These are phyloP conservation scores for Seriola dumerili DNA, from an alignment of 2,113 vertebrate species.

Conservation along the genomic window DNA sequence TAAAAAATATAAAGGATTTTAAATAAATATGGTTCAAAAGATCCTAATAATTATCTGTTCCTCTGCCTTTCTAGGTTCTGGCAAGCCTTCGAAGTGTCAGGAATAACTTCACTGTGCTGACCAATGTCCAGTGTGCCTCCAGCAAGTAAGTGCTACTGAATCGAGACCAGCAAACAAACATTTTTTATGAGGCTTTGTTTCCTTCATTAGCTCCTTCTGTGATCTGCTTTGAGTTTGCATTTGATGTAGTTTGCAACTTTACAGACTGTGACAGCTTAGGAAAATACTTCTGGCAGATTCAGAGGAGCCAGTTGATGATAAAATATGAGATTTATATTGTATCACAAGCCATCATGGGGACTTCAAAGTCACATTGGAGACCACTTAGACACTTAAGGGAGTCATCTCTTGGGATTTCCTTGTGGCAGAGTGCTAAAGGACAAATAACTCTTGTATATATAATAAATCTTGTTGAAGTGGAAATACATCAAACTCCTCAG, in stretches of 20 bases:
- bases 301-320: background rate
- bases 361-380: background rate
- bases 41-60: constrained; percentile 4
- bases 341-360: no score
- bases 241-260: background rate
- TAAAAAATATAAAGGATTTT: background rate
- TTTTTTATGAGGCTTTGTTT: background rate
- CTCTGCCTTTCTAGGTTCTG: constrained; percentile 86
- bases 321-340: background rate
- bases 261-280: background rate
- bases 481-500: background rate
- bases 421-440: background rate
- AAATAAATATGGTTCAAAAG: background rate
- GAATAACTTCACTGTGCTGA: constrained; percentile 96
- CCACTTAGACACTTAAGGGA: background rate
- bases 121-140: constrained; percentile 94
- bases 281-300: background rate
- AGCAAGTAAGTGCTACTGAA: constrained; percentile 90
- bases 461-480: background rate
- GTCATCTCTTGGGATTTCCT: background rate
- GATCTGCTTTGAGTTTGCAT: background rate
- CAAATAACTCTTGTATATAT: background rate
- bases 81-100: constrained; percentile 96
- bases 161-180: background rate
- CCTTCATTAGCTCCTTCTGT: background rate